Conservation (phyloP, 2,797 vertebrate species). For the Phyllotis vaccarum region DNA sequence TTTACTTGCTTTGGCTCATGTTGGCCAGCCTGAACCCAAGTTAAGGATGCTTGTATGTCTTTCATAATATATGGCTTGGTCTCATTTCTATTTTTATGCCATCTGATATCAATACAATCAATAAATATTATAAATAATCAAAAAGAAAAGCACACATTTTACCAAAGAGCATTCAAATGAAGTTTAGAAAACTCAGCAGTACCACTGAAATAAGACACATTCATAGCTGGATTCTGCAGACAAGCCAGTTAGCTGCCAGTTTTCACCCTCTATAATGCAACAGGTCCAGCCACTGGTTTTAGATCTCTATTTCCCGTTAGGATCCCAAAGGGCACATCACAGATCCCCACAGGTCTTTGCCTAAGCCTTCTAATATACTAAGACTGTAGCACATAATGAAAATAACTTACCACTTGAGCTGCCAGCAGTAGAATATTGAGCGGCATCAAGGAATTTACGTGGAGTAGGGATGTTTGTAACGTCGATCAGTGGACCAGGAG, state of each 20-base stretch:
- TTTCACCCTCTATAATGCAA: background rate
- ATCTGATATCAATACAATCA: background rate
- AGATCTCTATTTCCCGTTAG: background rate
- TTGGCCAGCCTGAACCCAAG: background rate
- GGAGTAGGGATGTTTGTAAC: conserved; percentile 95
- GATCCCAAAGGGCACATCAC: background rate
- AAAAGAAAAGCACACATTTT: background rate
- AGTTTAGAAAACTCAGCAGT: conserved; percentile 25
- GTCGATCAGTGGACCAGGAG: conserved; percentile 92
- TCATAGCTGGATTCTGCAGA: background rate
- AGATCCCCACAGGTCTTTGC: background rate
- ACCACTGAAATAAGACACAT: background rate
- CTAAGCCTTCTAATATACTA: background rate
- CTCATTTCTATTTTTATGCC: background rate
- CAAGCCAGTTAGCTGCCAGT: background rate
- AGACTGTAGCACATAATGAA: conserved; percentile 54
- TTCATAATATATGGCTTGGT: background rate
- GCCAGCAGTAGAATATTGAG: conserved; percentile 93
- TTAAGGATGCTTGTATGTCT: background rate
- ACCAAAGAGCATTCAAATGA: conserved; percentile 31
- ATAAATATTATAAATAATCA: background rate
- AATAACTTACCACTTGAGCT: conserved; percentile 90
- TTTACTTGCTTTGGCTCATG: background rate
- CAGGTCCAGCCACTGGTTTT: background rate
- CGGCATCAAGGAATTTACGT: conserved; percentile 94